These are phyloP conservation scores for Galerucella nymphaeae DNA, from an alignment of 2,888 invertebrate genomes.

Conservation along the genomic window DNA sequence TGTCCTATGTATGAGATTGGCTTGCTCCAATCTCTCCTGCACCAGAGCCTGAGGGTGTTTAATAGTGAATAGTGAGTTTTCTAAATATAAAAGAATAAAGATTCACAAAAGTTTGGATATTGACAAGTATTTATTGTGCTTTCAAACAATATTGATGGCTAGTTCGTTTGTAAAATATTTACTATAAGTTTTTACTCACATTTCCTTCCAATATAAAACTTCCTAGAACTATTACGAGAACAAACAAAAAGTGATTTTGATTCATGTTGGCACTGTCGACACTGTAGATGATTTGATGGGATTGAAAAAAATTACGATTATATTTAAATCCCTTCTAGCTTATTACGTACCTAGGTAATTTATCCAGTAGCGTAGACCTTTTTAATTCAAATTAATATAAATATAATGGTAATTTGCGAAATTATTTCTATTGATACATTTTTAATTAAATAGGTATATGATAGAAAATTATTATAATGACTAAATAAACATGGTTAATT, in stretches of 20 bases:
- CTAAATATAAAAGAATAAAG: no score
- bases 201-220: slow-evolving; percentile 21
- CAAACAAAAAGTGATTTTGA: slow-evolving; percentile 1
- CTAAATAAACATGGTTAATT: not conserved
- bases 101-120: no score
- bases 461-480: not conserved
- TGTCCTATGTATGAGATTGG: no score
- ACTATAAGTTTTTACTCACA: slow-evolving; percentile 15
- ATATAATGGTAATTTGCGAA: not conserved
- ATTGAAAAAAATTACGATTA: slow-evolving; percentile 3
- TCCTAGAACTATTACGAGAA: slow-evolving; percentile 1
- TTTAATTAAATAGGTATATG: not conserved
- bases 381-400: not conserved
- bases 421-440: not conserved
- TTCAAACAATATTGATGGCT: no score
- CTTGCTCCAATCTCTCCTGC: no score
- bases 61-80: no score
- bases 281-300: not conserved
- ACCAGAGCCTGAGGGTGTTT: no score
- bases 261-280: slow-evolving; percentile 11
- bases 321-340: slow-evolving; percentile 24
- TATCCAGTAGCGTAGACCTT: slow-evolving; percentile 9
- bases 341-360: slow-evolving; percentile 11
- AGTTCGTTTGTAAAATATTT: not conserved
- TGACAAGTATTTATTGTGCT: no score